Evolutionary conservation across 2,888 invertebrate species (phyloP), one percentile per base, ranked within the genome.

Genomic region (Melinaea menophilus): DNA sequence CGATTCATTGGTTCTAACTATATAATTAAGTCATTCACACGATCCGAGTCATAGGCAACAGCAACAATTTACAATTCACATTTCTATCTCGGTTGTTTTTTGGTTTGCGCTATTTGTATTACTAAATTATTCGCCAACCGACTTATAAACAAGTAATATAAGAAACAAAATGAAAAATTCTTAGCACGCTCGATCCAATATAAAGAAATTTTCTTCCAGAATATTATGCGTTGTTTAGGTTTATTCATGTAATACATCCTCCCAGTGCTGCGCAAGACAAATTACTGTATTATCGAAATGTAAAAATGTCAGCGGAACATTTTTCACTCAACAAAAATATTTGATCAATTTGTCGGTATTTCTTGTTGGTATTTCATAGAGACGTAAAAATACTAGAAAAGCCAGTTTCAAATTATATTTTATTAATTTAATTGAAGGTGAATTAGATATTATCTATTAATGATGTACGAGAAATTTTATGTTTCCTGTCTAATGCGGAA

Each of bases 281-380:
- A 58, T 62, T 37, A 54, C 31, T 58, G 46, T 55, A 62, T 62
- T 62, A 62, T 55, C 55, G 46, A 47, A 54, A 62, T 58, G 62
- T 58, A 55, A 62, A 46, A 62, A 57, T 45, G 51, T 62, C 61
- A 33, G 51, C 56, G 33, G 13, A 57, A 54, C 61, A 48, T 62
- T 22, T 57, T 62, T 57, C 61, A 61, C 48, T 57, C 51, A 51
- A 33, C 57, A 5, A 51, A 45, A 62, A 56, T 57, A 62, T 62
- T 57, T 61, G 56, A 61, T 56, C 57, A 37, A 41, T 57, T 61
- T 61, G 47, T 37, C 35, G 55, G n/a, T 55, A 51, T 31, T 51
- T 51, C 31, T 51, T 51, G 51, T 51, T 31, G 31, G 51, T 51
- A 51, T 51, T 51, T 31, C 22, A 22, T 31, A 31, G n/a, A 51